Percentiles rank a stretch among this genome's conserved stretches.
Evolutionary conservation across 2,888 invertebrate species (phyloP).

Genomic region (Eupsilia transversa): DNA sequence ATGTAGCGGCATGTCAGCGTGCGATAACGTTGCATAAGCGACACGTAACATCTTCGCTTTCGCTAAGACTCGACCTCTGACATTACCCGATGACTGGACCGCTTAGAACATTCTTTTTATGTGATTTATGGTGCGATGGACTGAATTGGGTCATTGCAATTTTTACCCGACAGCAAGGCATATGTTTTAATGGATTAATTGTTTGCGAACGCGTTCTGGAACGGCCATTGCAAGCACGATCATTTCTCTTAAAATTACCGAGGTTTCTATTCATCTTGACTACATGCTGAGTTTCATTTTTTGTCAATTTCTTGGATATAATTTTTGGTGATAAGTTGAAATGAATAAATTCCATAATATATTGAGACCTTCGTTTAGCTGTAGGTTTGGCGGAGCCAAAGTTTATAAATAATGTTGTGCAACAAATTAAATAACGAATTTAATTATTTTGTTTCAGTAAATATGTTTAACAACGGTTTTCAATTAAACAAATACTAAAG

Average conservation of each 20-base stretch:
- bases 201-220: slow-evolving; percentile 3
- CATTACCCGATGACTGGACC: slow-evolving; percentile 64
- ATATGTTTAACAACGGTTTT: not conserved
- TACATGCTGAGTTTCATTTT: slow-evolving; percentile 37
- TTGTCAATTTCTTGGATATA: slow-evolving; percentile 35
- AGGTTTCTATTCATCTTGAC: slow-evolving; percentile 7
- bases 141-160: slow-evolving; percentile 48
- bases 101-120: slow-evolving; percentile 62
- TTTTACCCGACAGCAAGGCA: not conserved
- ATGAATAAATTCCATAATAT: slow-evolving; percentile 34
- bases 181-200: slow-evolving; percentile 8
- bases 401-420: slow-evolving; percentile 19
- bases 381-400: slow-evolving; percentile 5
- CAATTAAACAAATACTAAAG: not conserved
- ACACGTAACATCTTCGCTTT: slow-evolving; percentile 73
- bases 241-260: slow-evolving; percentile 8
- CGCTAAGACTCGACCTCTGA: slow-evolving; percentile 68
- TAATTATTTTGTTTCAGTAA: not conserved
- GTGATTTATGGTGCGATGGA: slow-evolving; percentile 66
- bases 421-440: not conserved
- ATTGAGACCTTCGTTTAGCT: slow-evolving; percentile 23
- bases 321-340: slow-evolving; percentile 15
- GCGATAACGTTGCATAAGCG: slow-evolving; percentile 64
- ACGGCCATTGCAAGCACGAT: not conserved
- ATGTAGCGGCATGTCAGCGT: slow-evolving; percentile 61